Conservation (phyloP, 2,113 vertebrate genomes). For the Onychostruthus taczanowskii region DNA sequence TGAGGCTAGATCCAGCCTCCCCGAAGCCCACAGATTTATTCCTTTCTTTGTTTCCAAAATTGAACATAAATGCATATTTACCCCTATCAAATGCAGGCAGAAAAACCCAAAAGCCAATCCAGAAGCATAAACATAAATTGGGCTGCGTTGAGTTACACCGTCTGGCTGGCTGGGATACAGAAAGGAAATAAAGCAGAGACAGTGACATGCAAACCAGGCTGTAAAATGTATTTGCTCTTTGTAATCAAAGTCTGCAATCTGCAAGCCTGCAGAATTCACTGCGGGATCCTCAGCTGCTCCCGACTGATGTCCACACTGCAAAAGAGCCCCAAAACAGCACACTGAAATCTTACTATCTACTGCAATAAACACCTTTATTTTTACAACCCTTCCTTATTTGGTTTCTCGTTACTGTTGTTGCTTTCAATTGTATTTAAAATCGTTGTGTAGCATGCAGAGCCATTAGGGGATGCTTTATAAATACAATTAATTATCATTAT, state of each 20-base stretch:
- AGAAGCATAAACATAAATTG: not conserved
- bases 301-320: accelerated
- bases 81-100: not conserved
- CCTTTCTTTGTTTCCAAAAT: not conserved
- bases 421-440: not conserved
- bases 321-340: not conserved
- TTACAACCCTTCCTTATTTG: not conserved
- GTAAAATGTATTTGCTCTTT: not conserved
- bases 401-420: not conserved
- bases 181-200: not conserved
- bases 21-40: not conserved
- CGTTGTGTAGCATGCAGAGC: not conserved
- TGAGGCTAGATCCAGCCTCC: not conserved
- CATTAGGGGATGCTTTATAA: conserved; percentile 37
- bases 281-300: not conserved
- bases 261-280: not conserved
- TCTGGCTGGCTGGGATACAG: not conserved
- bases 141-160: not conserved
- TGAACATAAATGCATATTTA: not conserved
- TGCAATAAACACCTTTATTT: not conserved
- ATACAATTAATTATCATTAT: conserved; percentile 60
- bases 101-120: not conserved
- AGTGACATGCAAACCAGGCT: not conserved
- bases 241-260: not conserved
- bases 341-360: not conserved